These are phyloP conservation scores for Cairina moschata DNA, from an alignment of 2,113 vertebrate species.

Conservation along the genomic window DNA sequence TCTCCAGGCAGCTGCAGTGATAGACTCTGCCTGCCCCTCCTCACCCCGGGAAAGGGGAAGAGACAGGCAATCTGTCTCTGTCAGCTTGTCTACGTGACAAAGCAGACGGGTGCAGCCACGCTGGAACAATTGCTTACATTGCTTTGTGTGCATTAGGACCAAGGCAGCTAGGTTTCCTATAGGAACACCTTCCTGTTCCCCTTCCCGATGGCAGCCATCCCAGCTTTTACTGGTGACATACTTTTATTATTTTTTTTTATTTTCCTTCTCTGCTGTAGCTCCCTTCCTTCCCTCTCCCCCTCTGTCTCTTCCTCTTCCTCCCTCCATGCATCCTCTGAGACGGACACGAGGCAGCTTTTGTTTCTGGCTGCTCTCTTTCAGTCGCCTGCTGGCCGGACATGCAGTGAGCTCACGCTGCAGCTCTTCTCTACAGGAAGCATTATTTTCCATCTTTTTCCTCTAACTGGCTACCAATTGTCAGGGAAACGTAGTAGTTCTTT, in stretches of 20 bases:
- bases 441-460: not conserved
- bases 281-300: not conserved
- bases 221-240: not conserved
- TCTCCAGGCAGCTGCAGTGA: not conserved
- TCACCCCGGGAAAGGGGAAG: not conserved
- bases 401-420: not conserved
- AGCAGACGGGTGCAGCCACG: not conserved
- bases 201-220: not conserved
- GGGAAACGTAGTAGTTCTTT: not conserved
- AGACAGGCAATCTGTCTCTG: slow-evolving; percentile 11
- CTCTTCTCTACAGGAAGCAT: not conserved
- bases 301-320: slow-evolving; percentile 8
- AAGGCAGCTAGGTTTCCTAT: not conserved
- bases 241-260: not conserved
- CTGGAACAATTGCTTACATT: not conserved
- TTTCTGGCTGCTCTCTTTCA: not conserved
- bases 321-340: not conserved
- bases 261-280: not conserved
- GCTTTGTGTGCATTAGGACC: not conserved
- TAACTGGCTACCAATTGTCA: not conserved
- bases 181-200: slow-evolving; percentile 25
- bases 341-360: not conserved
- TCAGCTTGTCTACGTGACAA: slow-evolving; percentile 18
- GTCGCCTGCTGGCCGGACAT: not conserved
- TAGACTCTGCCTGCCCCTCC: slow-evolving; percentile 1